Evolutionary conservation across 2,797 vertebrate genomes (phyloP), one percentile per base, ranked within the genome.

Genomic region (Poecilia velifera): DNA sequence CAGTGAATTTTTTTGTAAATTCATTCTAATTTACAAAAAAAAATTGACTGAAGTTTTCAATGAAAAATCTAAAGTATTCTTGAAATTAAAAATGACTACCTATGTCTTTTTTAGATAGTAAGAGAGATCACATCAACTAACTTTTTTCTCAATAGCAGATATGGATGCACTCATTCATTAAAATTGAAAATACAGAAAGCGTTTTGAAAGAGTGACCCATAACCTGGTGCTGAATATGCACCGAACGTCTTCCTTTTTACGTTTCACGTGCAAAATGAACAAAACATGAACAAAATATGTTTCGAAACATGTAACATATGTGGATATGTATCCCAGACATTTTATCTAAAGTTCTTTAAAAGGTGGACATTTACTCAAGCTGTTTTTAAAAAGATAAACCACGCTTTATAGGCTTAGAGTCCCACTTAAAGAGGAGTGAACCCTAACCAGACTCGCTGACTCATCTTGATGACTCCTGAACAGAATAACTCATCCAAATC

Each of bases 401-500:
- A 20, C 34, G 39, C 7, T 28, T 47, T 46, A 20, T 3, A 49
- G 31, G 13, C 20, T n/a, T n/a, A 41, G 9, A 39, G 18, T 47
- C 20, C 2, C 22, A 55, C 25, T 34, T 62, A 66, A 77, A 49
- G 74, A 87, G 25, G 59, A 73, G 55, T 77, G 72, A 57, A 43
- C 8, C 9, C 76, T 53, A 71, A 78, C 71, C 28, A 25, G 39
- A 76, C 62, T 41, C 31, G 36, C 28, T 51, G 79, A 79, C 71
- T 71, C 45, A 0, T 84, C 43, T 57, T 66, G 3, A 64, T 78
- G 62, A 0, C 10, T 31, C 2, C 13, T 59, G 22, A 76, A 45
- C 20, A 84, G 72, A 84, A 79, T 72, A 79, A 78, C 53, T 75
- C 3, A 62, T 83, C 72, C 18, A 72, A 81, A 80, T 66, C 20